Conservation (phyloP, 2,113 vertebrate species). For the Coryphaenoides rupestris region DNA sequence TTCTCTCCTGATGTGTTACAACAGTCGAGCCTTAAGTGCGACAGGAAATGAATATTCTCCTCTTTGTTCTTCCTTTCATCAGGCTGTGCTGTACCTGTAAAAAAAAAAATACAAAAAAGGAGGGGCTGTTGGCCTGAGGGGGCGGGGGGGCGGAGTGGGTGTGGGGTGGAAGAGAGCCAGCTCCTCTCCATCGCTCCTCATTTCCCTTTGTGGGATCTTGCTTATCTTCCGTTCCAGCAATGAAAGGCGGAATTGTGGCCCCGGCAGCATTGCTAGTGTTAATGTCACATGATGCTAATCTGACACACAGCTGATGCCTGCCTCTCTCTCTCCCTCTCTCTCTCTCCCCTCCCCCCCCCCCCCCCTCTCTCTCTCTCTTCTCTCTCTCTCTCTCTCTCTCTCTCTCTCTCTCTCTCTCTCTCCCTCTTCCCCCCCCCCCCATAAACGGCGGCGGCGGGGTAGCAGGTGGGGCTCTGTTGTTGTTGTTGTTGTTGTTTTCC, state of each 20-base stretch:
- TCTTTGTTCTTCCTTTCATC: constrained; percentile 67
- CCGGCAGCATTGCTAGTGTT: constrained; percentile 66
- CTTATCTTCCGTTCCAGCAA: constrained; percentile 75
- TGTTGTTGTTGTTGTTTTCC: too few species aligned
- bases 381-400: too few species aligned
- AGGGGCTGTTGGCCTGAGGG: constrained; percentile 59
- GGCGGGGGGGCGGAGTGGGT: constrained; percentile 26
- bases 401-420: too few species aligned
- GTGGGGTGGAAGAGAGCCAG: constrained; percentile 61
- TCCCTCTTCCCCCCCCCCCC: too few species aligned
- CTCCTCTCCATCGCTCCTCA: constrained; percentile 41
- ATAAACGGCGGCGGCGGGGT: too few species aligned
- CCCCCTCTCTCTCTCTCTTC: too few species aligned
- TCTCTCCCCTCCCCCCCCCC: too few species aligned
- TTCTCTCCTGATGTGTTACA: constrained; percentile 53
- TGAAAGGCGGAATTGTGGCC: constrained; percentile 66
- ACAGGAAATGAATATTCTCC: constrained; percentile 53
- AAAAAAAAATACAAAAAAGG: constrained; percentile 43
- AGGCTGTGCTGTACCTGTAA: constrained; percentile 66
- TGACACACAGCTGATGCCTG: constrained; percentile 69
- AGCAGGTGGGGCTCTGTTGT: too few species aligned
- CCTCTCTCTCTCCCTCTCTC: constrained; percentile 46
- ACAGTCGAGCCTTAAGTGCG: constrained; percentile 23
- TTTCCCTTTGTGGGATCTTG: constrained; percentile 58
- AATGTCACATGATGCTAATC: constrained; percentile 78